These are phyloP conservation scores for Pissodes strobi DNA, from an alignment of 1,140 invertebrate species.

Conservation along the genomic window DNA sequence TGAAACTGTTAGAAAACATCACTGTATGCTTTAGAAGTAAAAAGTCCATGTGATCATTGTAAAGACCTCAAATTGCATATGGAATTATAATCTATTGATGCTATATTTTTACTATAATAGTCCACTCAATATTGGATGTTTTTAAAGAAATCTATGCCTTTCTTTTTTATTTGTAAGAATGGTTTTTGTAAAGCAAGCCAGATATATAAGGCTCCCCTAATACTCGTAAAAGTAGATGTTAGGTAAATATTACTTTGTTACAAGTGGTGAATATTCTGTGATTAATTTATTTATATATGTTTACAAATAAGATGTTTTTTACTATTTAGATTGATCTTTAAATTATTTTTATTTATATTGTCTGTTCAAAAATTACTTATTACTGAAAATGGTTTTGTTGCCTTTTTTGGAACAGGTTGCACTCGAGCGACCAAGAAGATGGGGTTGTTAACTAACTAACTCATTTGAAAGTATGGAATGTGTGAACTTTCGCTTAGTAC, in stretches of 20 bases:
- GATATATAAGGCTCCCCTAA: slow-evolving; percentile 29
- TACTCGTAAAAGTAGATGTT: slow-evolving; percentile 34
- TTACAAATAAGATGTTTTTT: slow-evolving; percentile 37
- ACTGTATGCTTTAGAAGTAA: no score
- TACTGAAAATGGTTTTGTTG: slow-evolving; percentile 30
- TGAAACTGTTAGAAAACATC: no score
- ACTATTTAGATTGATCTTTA: slow-evolving; percentile 37
- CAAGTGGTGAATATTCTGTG: slow-evolving; percentile 43
- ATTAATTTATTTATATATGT: slow-evolving; percentile 44
- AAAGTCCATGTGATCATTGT: no score
- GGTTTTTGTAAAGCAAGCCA: slow-evolving; percentile 18
- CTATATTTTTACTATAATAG: slow-evolving; percentile 12
- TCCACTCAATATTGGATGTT: slow-evolving; percentile 4
- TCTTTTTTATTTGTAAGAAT: slow-evolving; percentile 5
- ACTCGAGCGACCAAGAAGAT: no score
- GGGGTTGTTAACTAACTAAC: no score
- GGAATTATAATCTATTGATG: no score
- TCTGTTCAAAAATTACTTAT: slow-evolving; percentile 35
- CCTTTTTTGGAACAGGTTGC: no score
- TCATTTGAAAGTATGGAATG: no score
- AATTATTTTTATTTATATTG: slow-evolving; percentile 39
- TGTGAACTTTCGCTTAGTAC: no score
- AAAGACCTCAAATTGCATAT: no score
- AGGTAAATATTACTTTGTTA: slow-evolving; percentile 35
- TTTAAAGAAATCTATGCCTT: slow-evolving; percentile 9